Evolutionary conservation across 2,888 invertebrate species (phyloP), one percentile per base, ranked within the genome.

Genomic region (Oscheius onirici): DNA sequence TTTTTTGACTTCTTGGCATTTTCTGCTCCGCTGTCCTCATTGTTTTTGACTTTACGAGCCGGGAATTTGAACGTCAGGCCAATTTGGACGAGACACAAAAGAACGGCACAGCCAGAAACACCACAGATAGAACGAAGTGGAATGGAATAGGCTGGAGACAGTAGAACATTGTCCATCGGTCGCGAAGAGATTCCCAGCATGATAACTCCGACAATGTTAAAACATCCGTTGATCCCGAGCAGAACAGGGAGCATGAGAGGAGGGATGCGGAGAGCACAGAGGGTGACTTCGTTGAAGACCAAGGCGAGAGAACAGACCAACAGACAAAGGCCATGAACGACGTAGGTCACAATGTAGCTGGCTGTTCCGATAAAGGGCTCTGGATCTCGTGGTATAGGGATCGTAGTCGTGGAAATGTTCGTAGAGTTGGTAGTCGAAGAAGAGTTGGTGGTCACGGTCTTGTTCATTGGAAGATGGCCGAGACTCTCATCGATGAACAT

Each of bases 31-130:
- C 24, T 20, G 0, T 51, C 3, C 20, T 51, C 51, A 20, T 51
- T 20, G 2, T 28, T 55, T 5, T 24, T 13, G 6, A 15, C n/a
- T n/a, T 13, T 13, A 3, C 28, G 22, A n/a, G 55, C 24, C n/a
- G 55, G 55, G 8, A 10, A 28, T 15, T 26, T n/a, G 28, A 55
- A 11, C 2, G 26, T 26, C 55, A 55, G 13, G n/a, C 22, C 28
- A 10, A 24, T 28, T 13, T n/a, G 26, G 6, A 11, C 28, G 28
- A 24, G 8, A n/a, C 24, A 13, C 26, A 55, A 3, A 26, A 55
- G 28, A 5, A 28, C 55, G 26, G 55, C 55, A 55, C 10, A 20
- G n/a, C 24, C 55, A 55, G 55, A 55, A n/a, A 55, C 28, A 55
- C n/a, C 55, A 2, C 26, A 26, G n/a, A 28, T 55, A 1, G 55